These are phyloP conservation scores for Brachionus calyciflorus DNA, from an alignment of 1,140 invertebrate genomes.

Conservation along the genomic window DNA sequence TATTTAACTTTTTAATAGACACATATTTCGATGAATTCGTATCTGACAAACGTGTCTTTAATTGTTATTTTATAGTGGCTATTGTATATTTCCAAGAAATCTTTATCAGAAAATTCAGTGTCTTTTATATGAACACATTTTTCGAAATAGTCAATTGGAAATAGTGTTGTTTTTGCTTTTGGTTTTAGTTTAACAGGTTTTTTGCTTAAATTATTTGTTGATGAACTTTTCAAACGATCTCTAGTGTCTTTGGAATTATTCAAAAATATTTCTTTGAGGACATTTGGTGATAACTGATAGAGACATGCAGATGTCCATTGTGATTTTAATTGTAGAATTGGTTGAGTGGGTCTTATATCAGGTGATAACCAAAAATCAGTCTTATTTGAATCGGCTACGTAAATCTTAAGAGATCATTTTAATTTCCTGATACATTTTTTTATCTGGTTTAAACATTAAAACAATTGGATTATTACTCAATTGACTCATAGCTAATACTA, in stretches of 20 bases:
- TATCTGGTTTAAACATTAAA: constrained; percentile 83
- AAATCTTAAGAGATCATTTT: constrained; percentile 83
- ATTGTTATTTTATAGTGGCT: too few relatives aligned
- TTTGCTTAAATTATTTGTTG: constrained; percentile 54
- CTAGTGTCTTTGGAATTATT: not conserved
- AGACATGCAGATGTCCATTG: not conserved
- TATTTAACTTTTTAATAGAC: constrained; percentile 67
- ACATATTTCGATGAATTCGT: constrained; percentile 69
- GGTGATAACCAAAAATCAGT: constrained; percentile 63
- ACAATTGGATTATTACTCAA: constrained; percentile 87
- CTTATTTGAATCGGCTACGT: constrained; percentile 64
- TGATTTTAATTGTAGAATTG: constrained; percentile 57
- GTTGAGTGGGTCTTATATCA: constrained; percentile 50
- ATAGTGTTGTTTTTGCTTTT: constrained; percentile 60
- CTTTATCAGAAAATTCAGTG: constrained; percentile 87
- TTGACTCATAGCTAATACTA: constrained; percentile 85
- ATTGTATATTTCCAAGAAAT: constrained; percentile 90
- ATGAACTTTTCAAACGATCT: not conserved
- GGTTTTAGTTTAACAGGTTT: constrained; percentile 52
- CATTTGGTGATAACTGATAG: not conserved
- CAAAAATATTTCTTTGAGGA: not conserved
- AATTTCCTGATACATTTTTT: constrained; percentile 85
- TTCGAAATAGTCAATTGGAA: constrained; percentile 95
- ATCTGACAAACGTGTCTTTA: constrained; percentile 75
- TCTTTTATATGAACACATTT: constrained; percentile 84